phyloP scores from a whole-genome alignment of 2,888 invertebrate genomes.

The Frankliniella fusca region DNA sequence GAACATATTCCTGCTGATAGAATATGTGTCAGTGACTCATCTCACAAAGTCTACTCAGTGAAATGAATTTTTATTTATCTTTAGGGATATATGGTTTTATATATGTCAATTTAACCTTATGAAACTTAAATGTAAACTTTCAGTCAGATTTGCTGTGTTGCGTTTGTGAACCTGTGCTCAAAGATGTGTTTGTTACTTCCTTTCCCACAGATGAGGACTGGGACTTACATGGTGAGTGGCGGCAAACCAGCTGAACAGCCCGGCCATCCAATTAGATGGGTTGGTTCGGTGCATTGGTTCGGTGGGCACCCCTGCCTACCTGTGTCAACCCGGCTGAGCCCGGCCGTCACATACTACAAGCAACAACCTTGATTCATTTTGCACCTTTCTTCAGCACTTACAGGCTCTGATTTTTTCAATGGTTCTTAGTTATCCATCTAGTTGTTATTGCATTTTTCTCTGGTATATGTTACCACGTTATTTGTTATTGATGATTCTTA shows the following conservation, averaged over 20 bases:
- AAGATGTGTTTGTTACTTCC: conserved; percentile 21
- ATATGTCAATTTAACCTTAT: not conserved
- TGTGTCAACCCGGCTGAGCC: not conserved
- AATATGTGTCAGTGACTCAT: no score
- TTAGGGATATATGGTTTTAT: not conserved
- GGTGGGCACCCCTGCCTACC: not conserved
- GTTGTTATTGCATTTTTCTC: no score
- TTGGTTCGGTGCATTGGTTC: conserved; percentile 6
- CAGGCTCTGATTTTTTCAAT: not conserved
- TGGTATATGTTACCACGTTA: no score
- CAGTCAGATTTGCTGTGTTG: no score
- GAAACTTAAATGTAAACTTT: no score
- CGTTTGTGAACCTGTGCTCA: not conserved
- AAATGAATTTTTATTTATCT: not conserved
- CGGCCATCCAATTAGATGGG: not conserved
- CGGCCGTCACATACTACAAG: not conserved
- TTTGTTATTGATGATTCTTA: no score
- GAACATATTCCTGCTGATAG: no score
- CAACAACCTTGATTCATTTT: conserved; percentile 11
- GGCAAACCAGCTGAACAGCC: conserved; percentile 19
- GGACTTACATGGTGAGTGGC: conserved; percentile 5
- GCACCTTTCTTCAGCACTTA: not conserved
- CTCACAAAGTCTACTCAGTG: not conserved
- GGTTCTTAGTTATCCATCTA: no score
- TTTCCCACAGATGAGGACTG: conserved; percentile 19